Conservation (phyloP, 2,888 invertebrate genomes). For the Glyphotaelius pellucidus region DNA sequence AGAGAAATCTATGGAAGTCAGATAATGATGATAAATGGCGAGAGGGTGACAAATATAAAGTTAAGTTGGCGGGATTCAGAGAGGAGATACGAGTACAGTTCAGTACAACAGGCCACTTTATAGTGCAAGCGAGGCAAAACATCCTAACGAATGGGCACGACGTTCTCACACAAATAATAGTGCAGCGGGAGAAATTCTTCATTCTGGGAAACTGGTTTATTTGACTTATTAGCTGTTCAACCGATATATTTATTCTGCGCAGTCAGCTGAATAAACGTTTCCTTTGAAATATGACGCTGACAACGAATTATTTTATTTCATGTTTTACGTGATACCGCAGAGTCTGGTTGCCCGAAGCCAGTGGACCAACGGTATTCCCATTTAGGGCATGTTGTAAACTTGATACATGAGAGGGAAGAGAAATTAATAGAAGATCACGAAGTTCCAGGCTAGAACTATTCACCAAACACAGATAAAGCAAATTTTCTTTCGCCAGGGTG, state of each 20-base stretch:
- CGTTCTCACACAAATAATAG: not conserved
- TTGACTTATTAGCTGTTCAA: not conserved
- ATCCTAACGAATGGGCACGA: not conserved
- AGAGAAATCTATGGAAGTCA: slow-evolving; percentile 19
- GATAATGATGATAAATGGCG: slow-evolving; percentile 35
- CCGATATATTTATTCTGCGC: not conserved
- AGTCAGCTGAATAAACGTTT: not conserved
- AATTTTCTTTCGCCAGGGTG: too few species aligned
- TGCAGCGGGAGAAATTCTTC: too few species aligned
- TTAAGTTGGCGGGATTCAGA: slow-evolving; percentile 1
- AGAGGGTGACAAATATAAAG: slow-evolving; percentile 25
- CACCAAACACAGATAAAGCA: not conserved
- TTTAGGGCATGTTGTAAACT: not conserved
- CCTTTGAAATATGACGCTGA: not conserved
- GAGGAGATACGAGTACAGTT: not conserved
- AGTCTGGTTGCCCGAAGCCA: too few species aligned
- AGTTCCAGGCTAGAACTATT: not conserved
- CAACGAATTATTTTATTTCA: not conserved
- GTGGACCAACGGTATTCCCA: not conserved
- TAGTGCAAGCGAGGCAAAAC: not conserved
- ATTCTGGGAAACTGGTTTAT: not conserved
- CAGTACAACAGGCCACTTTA: not conserved
- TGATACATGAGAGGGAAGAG: not conserved
- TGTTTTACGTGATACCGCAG: not conserved
- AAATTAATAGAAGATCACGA: not conserved